Evolutionary conservation across 2,888 invertebrate species (phyloP), one percentile per base, ranked within the genome.

Genomic region (Eupeodes luniger): DNA sequence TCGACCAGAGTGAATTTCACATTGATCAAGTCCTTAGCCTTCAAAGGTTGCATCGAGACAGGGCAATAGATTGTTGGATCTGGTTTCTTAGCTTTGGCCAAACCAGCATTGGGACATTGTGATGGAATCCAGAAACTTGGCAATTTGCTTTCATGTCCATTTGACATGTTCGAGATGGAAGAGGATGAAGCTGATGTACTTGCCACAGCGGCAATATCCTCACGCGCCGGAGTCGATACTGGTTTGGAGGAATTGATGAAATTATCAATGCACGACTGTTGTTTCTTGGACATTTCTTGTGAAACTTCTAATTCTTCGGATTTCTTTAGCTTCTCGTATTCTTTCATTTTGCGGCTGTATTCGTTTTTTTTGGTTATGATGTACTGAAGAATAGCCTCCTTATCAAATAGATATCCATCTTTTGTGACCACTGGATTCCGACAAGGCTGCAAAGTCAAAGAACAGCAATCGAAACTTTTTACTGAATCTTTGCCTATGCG

Each of bases 41-140:
- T 98, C 34, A 99, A 93, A 4, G 97, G 96, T 91, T 96, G 96
- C 1, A 97, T 96, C 90, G 97, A 97, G 91, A 98, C 96, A 0
- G 98, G 98, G 92, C 98, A 98, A 69, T 95, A 95, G 49, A 98
- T 94, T 4, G 92, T 93, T 0, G 92, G 69, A 87, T 94, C 93
- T 0, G 98, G 98, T 93, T 98, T 98, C 81, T 95, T 94, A 0
- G 97, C 91, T 91, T 96, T 96, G 0, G 95, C 94, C 79, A 94
- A 92, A 90, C 96, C 96, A 0, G 98, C 97, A 92, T 97, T 96
- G 0, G 99, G 99, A 11, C 98, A 96, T 92, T 98, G 96, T 0
- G 97, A 97, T 0, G 99, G 99, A 80, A 99, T 95, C 99, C 99
- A 99, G 93, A 99, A 99, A 94, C 98, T 98, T 0, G 99, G 99